Evolutionary conservation across 2,888 invertebrate genomes (phyloP), one percentile per base, ranked within the genome.

Genomic region (Enchytraeus crypticus): DNA sequence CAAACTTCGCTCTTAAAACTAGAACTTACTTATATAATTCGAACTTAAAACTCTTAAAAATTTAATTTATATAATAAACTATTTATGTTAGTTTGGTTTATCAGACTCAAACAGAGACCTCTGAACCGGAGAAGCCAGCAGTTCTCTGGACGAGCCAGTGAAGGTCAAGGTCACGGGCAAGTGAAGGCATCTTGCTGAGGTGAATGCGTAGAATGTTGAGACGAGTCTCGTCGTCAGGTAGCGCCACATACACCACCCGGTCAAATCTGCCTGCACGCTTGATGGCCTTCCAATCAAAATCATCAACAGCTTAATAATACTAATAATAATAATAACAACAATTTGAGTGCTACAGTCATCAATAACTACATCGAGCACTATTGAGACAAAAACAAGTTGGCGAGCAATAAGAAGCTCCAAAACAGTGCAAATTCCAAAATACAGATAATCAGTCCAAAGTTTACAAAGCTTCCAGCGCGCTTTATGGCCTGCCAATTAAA

Each of bases 81-180:
- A n/a, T n/a, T n/a, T n/a, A n/a, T n/a, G n/a, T n/a, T n/a, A n/a
- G n/a, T n/a, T n/a, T n/a, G n/a, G n/a, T n/a, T n/a, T n/a, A n/a
- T n/a, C n/a, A 30, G 27, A 21, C 30, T 26, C 21, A 8, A 21
- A 29, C 27, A 14, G 14, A 57, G 27, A 67, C 69, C 64, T 98
- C 97, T 0, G 97, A 97, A 0, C 97, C 97, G 0, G 96, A 93
- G 80, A 90, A 96, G 0, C 87, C 86, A 32, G 86, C 84, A 0
- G 92, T 92, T 53, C 75, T 77, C 0, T 81, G 73, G 0, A 89
- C 88, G 51, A 96, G 79, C 59, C 81, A 80, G 4, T 86, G 83
- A 0, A 89, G 70, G 33, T 70, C 85, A 74, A 88, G 85, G 63
- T 74, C 74, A 14, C 79, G 78, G 18, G 72, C 71, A 3, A 83